phyloP scores from a whole-genome alignment of 1,140 invertebrate genomes.

The Rhopalosiphum padi region DNA sequence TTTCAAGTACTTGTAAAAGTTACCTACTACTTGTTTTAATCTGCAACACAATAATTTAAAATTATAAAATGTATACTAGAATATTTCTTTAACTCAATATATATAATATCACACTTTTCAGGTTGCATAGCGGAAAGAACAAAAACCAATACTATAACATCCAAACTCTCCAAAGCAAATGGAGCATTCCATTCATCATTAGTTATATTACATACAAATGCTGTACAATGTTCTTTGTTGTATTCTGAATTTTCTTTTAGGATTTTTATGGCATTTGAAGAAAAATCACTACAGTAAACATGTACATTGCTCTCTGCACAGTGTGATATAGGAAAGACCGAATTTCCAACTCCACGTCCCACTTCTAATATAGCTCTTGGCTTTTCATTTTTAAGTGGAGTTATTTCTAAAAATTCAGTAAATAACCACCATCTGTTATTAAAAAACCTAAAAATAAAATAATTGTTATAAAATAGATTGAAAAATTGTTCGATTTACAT shows the following conservation, averaged over 20 bases:
- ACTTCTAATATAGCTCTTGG: slow-evolving; percentile 74
- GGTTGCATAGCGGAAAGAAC: slow-evolving; percentile 94
- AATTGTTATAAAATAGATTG: background rate
- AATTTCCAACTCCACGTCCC: slow-evolving; percentile 98
- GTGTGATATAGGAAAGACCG: slow-evolving; percentile 90
- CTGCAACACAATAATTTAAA: slow-evolving; percentile 65
- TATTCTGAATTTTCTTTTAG: slow-evolving; percentile 80
- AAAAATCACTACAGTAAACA: slow-evolving; percentile 97
- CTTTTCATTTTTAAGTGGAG: slow-evolving; percentile 60
- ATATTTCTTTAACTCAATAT: background rate
- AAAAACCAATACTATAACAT: slow-evolving; percentile 93
- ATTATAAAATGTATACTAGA: slow-evolving; percentile 50
- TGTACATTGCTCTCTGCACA: slow-evolving; percentile 81
- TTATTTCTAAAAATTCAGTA: slow-evolving; percentile 95
- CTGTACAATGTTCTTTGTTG: slow-evolving; percentile 77
- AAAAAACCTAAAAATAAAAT: slow-evolving; percentile 81
- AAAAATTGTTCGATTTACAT: background rate
- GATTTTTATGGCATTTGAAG: slow-evolving; percentile 86
- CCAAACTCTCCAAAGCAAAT: slow-evolving; percentile 80
- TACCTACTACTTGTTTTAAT: slow-evolving; percentile 76
- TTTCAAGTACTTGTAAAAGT: slow-evolving; percentile 84
- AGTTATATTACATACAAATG: slow-evolving; percentile 92
- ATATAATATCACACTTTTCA: slow-evolving; percentile 70
- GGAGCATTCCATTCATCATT: slow-evolving; percentile 74
- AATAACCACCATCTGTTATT: slow-evolving; percentile 98